Evolutionary conservation across 2,113 vertebrate genomes (phyloP), one percentile per base, ranked within the genome.

Genomic region (Tor tambroides): DNA sequence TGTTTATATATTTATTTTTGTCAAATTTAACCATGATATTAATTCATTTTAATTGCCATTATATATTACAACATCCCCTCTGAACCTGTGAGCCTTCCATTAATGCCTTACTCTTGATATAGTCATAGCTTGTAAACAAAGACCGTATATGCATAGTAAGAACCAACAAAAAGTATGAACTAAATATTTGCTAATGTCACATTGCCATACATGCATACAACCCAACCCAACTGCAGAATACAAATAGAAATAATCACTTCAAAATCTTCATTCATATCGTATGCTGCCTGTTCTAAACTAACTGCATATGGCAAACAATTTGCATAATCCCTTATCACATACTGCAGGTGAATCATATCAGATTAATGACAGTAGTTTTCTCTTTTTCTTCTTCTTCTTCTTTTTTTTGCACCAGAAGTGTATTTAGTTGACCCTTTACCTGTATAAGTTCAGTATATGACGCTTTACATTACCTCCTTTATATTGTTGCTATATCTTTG

Each of bases 241-340:
- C 63, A 80, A 51, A 84, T 41, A 85, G 71, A 63, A 77, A 82
- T 78, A 74, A 85, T 78, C 46, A 81, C 71, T 83, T 79, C 12
- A 83, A 79, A 84, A 84, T 41, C 19, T 83, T 63, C 23, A 26
- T 72, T 85, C 43, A 74, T 65, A 85, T 59, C 38, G 80, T 54
- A 84, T 46, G 41, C 67, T 63, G 74, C 75, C 51, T 76, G 49
- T 11, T 56, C 41, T 78, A 38, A 17, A 56, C 32, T 84, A 8
- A 59, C 63, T 75, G 63, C 21, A 72, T 67, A 43, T 80, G 26
- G 23, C 12, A 49, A 67, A 80, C 43, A 43, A 80, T 79, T 59
- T 30, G 59, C 76, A 75, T 61, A 56, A 80, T 74, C 32, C 38
- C 56, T n/a, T n/a, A 32, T 43, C 51, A 81, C 51, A 54, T 85